A percentile compares a stretch with the other conserved stretches of the same genome.
Conservation (phyloP, 1,140 invertebrate species). For the Centruroides sculpturatus region DNA sequence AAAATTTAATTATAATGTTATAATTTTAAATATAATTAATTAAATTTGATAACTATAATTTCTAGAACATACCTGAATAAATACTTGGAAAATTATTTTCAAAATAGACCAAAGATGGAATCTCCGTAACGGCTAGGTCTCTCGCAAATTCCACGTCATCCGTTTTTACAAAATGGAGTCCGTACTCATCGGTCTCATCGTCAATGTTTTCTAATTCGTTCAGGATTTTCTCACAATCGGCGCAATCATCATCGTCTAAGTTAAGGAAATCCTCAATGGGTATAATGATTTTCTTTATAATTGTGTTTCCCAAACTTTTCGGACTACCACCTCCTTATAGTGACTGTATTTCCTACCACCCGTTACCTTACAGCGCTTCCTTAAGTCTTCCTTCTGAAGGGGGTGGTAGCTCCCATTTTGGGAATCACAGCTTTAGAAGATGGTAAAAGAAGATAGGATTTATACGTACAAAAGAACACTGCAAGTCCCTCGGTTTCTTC, state of each 20-base stretch:
- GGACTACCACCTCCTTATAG: too few relatives aligned
- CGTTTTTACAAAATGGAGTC: constrained; percentile 83
- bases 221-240: constrained; percentile 75
- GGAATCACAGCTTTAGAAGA: too few relatives aligned
- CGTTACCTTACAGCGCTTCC: constrained; percentile 75
- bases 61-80: constrained; percentile 66
- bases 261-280: constrained; percentile 45
- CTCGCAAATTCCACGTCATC: constrained; percentile 76
- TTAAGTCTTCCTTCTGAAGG: constrained; percentile 39
- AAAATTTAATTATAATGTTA: constrained; percentile 20
- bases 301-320: constrained; percentile 44
- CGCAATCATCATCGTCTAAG: constrained; percentile 46
- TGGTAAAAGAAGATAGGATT: neutral
- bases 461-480: constrained; percentile 74
- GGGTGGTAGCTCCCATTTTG: too few relatives aligned
- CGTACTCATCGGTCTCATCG: constrained; percentile 24
- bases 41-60: constrained; percentile 21
- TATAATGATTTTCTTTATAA: constrained; percentile 85
- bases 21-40: constrained; percentile 1
- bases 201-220: constrained; percentile 45
- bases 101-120: constrained; percentile 32
- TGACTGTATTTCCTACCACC: constrained; percentile 41
- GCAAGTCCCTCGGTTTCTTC: constrained; percentile 69
- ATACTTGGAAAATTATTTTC: constrained; percentile 75
- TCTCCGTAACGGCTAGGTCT: constrained; percentile 70